Evolutionary conservation across 2,113 vertebrate species (phyloP).

Genomic region (Hippocampus mohnikei): DNA sequence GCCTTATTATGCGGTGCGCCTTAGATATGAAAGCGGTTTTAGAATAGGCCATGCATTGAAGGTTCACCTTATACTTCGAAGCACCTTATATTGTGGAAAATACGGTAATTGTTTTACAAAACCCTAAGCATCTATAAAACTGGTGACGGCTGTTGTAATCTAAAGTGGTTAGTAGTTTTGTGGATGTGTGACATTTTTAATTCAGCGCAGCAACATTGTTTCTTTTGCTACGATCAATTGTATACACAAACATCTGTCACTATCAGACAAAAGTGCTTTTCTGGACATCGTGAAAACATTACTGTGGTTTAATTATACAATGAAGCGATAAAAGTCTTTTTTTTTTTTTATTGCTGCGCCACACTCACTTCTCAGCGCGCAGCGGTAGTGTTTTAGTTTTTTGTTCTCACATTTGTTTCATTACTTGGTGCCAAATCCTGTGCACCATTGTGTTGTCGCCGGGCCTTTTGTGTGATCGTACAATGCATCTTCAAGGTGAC

Average conservation of each 20-base stretch:
- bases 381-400: neutral
- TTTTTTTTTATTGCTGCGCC: neutral
- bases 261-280: neutral
- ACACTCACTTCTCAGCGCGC: neutral
- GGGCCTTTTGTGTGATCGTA: neutral
- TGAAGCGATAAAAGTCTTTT: neutral
- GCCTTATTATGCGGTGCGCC: no score
- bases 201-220: neutral
- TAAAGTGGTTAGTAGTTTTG: neutral
- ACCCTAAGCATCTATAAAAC: no score
- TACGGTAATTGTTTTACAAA: no score
- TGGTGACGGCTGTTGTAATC: no score
- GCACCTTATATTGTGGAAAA: no score
- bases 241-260: neutral
- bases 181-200: neutral
- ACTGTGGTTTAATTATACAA: neutral
- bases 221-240: neutral
- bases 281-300: neutral
- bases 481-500: conserved; percentile 24
- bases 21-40: no score
- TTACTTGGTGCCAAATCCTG: neutral
- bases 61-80: no score
- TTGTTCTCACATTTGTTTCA: neutral
- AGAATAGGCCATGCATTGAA: no score
- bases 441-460: conserved; percentile 6